Percentiles rank a stretch among this genome's conserved stretches.
phyloP scores from a whole-genome alignment of 2,888 invertebrate species.

The Eristalinus sepulchralis region DNA sequence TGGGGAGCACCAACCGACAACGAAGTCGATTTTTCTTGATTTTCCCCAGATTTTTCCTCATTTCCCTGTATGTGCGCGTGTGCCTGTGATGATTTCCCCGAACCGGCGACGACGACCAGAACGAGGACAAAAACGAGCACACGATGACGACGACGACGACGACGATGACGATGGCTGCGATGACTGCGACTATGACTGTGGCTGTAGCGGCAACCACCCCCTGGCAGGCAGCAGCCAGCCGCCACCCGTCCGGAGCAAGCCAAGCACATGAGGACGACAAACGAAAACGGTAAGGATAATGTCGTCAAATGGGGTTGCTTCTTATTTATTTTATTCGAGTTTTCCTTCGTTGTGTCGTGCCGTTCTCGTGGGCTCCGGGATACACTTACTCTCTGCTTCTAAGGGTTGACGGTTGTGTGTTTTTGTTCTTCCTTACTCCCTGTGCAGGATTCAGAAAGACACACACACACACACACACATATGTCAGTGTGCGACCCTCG shows the following conservation, averaged over 20 bases:
- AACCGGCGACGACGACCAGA: slow-evolving; percentile 32
- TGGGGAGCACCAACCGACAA: slow-evolving; percentile 45
- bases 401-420: slow-evolving; percentile 23
- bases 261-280: slow-evolving; percentile 7
- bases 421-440: background rate
- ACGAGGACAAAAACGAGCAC: slow-evolving; percentile 1
- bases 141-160: background rate
- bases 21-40: slow-evolving; percentile 65
- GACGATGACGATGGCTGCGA: slow-evolving; percentile 2
- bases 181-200: background rate
- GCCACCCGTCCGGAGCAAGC: slow-evolving; percentile 4
- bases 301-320: slow-evolving; percentile 69
- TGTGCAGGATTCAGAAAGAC: slow-evolving; percentile 37
- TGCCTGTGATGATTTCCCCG: slow-evolving; percentile 55
- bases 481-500: background rate
- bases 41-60: slow-evolving; percentile 57
- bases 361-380: slow-evolving; percentile 19
- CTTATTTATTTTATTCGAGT: slow-evolving; percentile 67
- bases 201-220: slow-evolving; percentile 1
- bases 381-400: slow-evolving; percentile 39
- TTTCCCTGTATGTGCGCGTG: slow-evolving; percentile 22
- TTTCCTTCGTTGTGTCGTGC: slow-evolving; percentile 7
- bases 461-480: slow-evolving; percentile 23
- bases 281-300: slow-evolving; percentile 48
- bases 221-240: background rate